phyloP scores from a whole-genome alignment of 30 jellyfish, hydroid and myxozoan genomes.

The Sanderia malayensis region DNA sequence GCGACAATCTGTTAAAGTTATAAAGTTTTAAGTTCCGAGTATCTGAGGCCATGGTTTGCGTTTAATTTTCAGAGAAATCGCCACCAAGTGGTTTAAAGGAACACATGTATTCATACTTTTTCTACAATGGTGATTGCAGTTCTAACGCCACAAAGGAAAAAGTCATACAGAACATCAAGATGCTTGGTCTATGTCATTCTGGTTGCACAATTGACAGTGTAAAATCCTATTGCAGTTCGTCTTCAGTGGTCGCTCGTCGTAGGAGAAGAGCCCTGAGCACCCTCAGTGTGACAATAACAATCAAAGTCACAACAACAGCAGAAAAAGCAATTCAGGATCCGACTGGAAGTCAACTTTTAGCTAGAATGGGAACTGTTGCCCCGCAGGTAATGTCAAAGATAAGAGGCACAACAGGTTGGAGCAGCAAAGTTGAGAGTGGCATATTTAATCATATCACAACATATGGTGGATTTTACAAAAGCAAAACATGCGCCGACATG shows the following conservation, averaged over 20 bases:
- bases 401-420: constrained; percentile 8
- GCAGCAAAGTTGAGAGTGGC: not conserved
- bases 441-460: not conserved
- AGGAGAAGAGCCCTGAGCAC: constrained; percentile 30
- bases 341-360: constrained; percentile 22
- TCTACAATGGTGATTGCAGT: constrained; percentile 65
- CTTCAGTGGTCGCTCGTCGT: constrained; percentile 45
- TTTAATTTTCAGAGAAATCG: too few relatives aligned
- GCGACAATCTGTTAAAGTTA: too few relatives aligned
- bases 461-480: not conserved
- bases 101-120: constrained; percentile 10
- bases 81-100: too few relatives aligned
- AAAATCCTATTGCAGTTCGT: constrained; percentile 72
- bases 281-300: constrained; percentile 29
- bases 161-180: constrained; percentile 20
- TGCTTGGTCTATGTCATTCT: constrained; percentile 13
- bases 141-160: constrained; percentile 50
- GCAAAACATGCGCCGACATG: constrained; percentile 26
- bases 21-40: too few relatives aligned
- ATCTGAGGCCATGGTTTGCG: too few relatives aligned
- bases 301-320: constrained; percentile 37
- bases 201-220: constrained; percentile 18
- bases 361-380: constrained; percentile 25
- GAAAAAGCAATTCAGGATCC: constrained; percentile 54
- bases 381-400: constrained; percentile 46